These are phyloP conservation scores for Pseudopleuronectes americanus DNA, from an alignment of 2,797 vertebrate genomes.

Conservation along the genomic window DNA sequence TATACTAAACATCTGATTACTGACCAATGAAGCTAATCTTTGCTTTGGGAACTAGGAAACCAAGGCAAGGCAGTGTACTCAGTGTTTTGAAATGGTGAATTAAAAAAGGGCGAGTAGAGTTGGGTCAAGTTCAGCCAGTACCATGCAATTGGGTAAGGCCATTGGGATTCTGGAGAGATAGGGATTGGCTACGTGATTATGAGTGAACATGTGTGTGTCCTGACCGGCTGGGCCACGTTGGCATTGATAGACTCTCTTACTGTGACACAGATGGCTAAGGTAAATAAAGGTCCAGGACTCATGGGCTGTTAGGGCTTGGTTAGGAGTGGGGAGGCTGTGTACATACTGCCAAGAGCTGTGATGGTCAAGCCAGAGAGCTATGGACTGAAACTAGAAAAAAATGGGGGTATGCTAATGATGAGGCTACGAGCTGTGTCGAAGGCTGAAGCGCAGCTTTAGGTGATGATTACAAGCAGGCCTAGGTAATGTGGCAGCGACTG, in stretches of 20 bases:
- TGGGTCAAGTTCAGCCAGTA: no score
- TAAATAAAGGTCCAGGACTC: constrained; percentile 61
- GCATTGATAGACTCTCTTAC: constrained; percentile 50
- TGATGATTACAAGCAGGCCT: constrained; percentile 74
- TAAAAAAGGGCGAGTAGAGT: no score
- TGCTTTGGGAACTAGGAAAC: no score
- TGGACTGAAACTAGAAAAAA: constrained; percentile 42
- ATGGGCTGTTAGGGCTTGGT: constrained; percentile 40
- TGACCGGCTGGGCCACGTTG: constrained; percentile 38
- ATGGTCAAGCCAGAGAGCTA: constrained; percentile 60
- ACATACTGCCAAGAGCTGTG: constrained; percentile 62
- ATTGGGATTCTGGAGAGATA: neutral
- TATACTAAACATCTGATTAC: no score
- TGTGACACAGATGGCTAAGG: constrained; percentile 66
- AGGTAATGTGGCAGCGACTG: constrained; percentile 75
- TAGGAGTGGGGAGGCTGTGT: constrained; percentile 48
- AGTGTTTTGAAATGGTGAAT: no score
- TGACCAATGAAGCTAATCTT: no score
- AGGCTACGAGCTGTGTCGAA: constrained; percentile 62
- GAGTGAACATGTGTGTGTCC: constrained; percentile 24
- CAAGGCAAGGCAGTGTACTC: no score
- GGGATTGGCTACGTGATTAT: neutral
- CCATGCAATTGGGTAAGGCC: neutral
- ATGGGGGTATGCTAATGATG: constrained; percentile 73
- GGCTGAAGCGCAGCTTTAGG: constrained; percentile 62